phyloP scores from a whole-genome alignment of 2,888 invertebrate genomes.

The Hedychridium roseum region DNA sequence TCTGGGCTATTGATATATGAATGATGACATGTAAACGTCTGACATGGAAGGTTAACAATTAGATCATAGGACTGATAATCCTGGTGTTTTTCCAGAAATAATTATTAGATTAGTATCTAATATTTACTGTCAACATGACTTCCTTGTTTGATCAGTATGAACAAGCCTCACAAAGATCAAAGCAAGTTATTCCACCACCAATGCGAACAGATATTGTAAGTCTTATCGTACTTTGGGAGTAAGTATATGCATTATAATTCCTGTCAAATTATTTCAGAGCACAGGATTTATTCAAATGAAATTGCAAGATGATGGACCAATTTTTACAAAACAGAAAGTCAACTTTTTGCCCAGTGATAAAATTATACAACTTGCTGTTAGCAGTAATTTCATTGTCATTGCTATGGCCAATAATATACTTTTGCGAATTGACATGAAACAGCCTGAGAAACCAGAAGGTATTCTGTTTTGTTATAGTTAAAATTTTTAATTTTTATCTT shows the following conservation, averaged over 20 bases:
- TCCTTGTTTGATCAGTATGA: conserved; percentile 87
- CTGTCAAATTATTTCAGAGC: conserved; percentile 49
- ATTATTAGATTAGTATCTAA: neutral
- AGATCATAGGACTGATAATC: too few species aligned
- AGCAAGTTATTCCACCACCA: conserved; percentile 55
- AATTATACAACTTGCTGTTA: conserved; percentile 82
- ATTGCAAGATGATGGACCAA: conserved; percentile 79
- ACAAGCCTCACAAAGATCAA: conserved; percentile 73
- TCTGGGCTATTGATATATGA: too few species aligned
- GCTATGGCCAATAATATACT: conserved; percentile 84
- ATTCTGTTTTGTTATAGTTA: conserved; percentile 18
- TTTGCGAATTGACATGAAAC: conserved; percentile 81
- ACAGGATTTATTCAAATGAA: conserved; percentile 69
- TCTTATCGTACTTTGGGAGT: conserved; percentile 11
- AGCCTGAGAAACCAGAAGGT: conserved; percentile 83
- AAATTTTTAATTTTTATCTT: neutral
- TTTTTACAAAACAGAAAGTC: conserved; percentile 86
- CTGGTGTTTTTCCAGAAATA: too few species aligned
- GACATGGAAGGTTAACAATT: too few species aligned
- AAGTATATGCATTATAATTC: conserved; percentile 6
- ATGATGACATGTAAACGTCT: too few species aligned
- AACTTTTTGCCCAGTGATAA: conserved; percentile 80
- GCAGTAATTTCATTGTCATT: conserved; percentile 83
- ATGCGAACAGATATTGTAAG: conserved; percentile 66
- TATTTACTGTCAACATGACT: conserved; percentile 69